These are phyloP conservation scores for Otis tarda DNA, from an alignment of 2,113 vertebrate species.

Conservation along the genomic window DNA sequence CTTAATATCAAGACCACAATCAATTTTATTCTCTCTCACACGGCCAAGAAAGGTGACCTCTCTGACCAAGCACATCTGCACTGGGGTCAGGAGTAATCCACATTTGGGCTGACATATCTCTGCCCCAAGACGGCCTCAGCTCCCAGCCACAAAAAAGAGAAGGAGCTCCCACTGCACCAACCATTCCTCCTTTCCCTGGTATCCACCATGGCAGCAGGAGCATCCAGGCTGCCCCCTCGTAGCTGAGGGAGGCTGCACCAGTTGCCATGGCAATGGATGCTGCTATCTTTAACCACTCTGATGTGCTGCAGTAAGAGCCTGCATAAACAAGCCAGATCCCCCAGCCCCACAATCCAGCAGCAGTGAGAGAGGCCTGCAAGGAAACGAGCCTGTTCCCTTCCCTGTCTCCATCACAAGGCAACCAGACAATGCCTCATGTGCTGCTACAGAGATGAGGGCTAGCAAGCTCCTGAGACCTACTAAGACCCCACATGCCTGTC, in stretches of 20 bases:
- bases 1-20: background rate
- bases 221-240: background rate
- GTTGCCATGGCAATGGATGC: conserved; percentile 58
- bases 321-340: conserved; percentile 21
- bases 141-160: background rate
- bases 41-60: background rate
- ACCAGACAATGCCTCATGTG: background rate
- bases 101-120: background rate
- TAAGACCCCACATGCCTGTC: background rate
- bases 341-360: background rate
- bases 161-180: background rate
- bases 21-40: background rate
- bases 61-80: background rate
- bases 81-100: background rate
- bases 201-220: background rate
- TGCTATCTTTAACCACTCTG: conserved; percentile 54
- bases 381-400: background rate
- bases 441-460: background rate
- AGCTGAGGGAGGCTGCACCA: conserved; percentile 39
- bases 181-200: background rate
- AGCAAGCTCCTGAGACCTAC: background rate
- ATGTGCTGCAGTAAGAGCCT: conserved; percentile 20
- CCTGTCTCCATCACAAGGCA: background rate
- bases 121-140: background rate
- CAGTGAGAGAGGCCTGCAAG: background rate